Conservation (phyloP, 2,888 invertebrate genomes). For the Pasiphila rectangulata region DNA sequence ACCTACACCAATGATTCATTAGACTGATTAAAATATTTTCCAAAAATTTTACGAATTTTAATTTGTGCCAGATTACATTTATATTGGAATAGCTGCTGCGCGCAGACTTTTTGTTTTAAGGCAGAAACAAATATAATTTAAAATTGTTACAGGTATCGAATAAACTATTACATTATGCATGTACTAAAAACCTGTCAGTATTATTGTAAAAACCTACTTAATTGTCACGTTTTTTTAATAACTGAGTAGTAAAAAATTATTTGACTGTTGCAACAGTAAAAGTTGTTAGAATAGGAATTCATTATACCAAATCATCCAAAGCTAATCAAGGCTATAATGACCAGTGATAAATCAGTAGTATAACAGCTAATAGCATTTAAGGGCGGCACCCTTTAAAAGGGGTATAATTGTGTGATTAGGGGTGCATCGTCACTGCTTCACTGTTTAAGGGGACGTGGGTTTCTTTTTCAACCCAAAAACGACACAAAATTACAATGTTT, state of each 20-base stretch:
- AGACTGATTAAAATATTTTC: constrained; percentile 30
- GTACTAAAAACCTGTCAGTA: no score
- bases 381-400: constrained; percentile 67
- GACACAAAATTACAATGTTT: no score
- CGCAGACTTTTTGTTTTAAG: no score
- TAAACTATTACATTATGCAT: no score
- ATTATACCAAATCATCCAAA: constrained; percentile 42
- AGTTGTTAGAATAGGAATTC: background rate
- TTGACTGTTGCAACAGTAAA: background rate
- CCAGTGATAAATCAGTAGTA: constrained; percentile 70
- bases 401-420: constrained; percentile 72
- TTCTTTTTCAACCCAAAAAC: no score
- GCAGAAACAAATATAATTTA: no score
- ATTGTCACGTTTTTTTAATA: no score
- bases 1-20: constrained; percentile 48
- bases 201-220: no score
- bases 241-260: background rate
- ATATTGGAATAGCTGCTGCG: background rate
- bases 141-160: no score
- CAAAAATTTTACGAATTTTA: background rate
- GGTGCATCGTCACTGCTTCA: constrained; percentile 65
- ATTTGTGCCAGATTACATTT: background rate
- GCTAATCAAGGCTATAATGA: constrained; percentile 67
- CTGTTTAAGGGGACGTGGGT: constrained; percentile 51
- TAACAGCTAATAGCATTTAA: constrained; percentile 61